Evolutionary conservation across 2,797 vertebrate species (phyloP).

Genomic region (Schizopygopsis pylzovi): DNA sequence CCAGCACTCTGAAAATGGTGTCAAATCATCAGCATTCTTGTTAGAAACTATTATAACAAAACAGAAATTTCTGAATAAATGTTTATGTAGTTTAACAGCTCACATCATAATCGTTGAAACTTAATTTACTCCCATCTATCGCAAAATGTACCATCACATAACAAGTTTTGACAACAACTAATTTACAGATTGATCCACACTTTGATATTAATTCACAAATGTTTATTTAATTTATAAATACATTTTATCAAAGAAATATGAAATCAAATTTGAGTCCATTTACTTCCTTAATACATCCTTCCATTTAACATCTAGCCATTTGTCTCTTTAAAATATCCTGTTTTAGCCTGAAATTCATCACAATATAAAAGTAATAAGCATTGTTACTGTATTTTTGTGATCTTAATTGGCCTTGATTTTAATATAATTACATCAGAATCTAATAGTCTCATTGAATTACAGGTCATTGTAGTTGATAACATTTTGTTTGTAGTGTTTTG

Average conservation of each 20-base stretch:
- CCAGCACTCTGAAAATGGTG: background rate
- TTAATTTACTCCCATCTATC: background rate
- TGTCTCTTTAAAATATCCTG: background rate
- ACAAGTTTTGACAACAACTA: background rate
- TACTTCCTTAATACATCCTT: background rate
- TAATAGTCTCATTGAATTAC: background rate
- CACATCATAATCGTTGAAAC: background rate
- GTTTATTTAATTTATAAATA: background rate
- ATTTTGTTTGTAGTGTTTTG: conserved; percentile 32
- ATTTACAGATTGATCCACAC: background rate
- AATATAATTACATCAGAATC: background rate
- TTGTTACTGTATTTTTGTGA: background rate
- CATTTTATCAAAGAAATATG: no score
- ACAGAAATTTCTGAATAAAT: background rate
- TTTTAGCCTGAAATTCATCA: background rate
- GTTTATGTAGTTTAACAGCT: background rate
- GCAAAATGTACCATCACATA: background rate
- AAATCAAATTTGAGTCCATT: background rate
- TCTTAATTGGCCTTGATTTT: background rate
- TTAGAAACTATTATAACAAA: background rate
- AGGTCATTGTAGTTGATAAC: background rate
- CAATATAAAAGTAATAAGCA: background rate
- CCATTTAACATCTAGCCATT: background rate
- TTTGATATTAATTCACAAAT: background rate
- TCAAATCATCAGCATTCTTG: background rate